Base-by-base conservation (phyloP, 1,140 invertebrate genomes). In the Drosophila nigromelanica region DNA sequence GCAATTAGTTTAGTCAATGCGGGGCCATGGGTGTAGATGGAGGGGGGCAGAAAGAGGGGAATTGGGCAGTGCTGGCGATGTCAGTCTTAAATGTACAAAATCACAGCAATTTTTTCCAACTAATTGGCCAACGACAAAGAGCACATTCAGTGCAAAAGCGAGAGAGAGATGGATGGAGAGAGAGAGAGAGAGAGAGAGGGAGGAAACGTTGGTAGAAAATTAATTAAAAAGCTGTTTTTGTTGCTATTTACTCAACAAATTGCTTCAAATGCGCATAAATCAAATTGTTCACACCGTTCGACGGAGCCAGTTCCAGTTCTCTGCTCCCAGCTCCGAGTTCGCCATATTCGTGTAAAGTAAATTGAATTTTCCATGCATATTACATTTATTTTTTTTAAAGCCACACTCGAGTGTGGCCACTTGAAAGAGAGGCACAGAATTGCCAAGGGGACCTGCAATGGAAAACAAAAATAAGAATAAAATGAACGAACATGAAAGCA, bases 241-340 rank as follows among this genome's bases (percentile, higher is more conserved):
- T 82, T 78, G 75, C 67, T 89, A 78, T 89, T 89, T 89, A 75
- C 85, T 78, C 85, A 89, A 80, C 83, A 79, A 89, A 89, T 89
- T 89, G 80, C 76, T 77, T 69, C 85, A 89, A 89, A 89, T 85
- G 85, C 73, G 85, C 83, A 89, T 89, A 89, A 89, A 89, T 89
- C 83, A 89, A 87, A 80, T 89, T 79, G 82, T 78, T 87, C 78
- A 69, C 82, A 85, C 81, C 70, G 71, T 78, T 85, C 81, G 40
- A 87, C 71, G 54, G 61, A 56, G 33, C 27, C 40, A 43, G 35
- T 15, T 62, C 21, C 47, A 61, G 55, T 27, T 48, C 24, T 12
- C 45, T 6, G 45, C 12, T 76, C 7, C 35, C 37, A 39, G 37
- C 21, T 24, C 30, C 48, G 45, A 42, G 12, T 27, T 42, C 45